These are phyloP conservation scores for Lasioglossum marginatum DNA, from an alignment of 2,888 invertebrate genomes.

Conservation along the genomic window DNA sequence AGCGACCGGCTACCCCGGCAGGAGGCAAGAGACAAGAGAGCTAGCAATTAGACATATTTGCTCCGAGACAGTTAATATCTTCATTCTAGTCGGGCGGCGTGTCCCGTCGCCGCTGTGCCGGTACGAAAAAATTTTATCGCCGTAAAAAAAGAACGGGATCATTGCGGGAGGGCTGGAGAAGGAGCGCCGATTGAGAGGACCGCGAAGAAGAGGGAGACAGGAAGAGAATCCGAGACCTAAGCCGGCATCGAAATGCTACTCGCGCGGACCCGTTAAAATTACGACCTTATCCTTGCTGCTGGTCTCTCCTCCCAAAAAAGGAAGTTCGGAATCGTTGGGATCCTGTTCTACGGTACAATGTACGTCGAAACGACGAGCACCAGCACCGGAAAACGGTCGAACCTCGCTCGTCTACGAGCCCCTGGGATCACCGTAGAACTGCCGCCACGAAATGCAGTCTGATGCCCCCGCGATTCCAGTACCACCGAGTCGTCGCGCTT, in stretches of 20 bases:
- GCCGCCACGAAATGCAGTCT: conserved; percentile 43
- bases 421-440: conserved; percentile 28
- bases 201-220: not conserved
- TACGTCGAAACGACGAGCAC: conserved; percentile 49
- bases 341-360: conserved; percentile 51
- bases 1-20: conserved; percentile 29
- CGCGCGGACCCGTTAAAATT: conserved; percentile 74
- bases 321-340: conserved; percentile 44
- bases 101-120: conserved; percentile 48
- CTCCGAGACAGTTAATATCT: conserved; percentile 78
- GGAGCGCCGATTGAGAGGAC: not conserved
- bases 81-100: conserved; percentile 68
- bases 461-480: conserved; percentile 30
- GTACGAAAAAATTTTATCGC: conserved; percentile 16
- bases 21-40: not conserved
- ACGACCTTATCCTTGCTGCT: conserved; percentile 70
- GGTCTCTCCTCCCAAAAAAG: conserved; percentile 22
- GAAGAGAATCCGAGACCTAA: not conserved
- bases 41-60: conserved; percentile 81
- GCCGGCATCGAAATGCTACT: conserved; percentile 68
- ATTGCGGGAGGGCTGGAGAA: not conserved
- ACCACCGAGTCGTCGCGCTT: conserved; percentile 59
- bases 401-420: not conserved
- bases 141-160: not conserved
- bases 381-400: conserved; percentile 39